Evolutionary conservation across 2,888 invertebrate species (phyloP).

Genomic region (Rhabditoides inermis): DNA sequence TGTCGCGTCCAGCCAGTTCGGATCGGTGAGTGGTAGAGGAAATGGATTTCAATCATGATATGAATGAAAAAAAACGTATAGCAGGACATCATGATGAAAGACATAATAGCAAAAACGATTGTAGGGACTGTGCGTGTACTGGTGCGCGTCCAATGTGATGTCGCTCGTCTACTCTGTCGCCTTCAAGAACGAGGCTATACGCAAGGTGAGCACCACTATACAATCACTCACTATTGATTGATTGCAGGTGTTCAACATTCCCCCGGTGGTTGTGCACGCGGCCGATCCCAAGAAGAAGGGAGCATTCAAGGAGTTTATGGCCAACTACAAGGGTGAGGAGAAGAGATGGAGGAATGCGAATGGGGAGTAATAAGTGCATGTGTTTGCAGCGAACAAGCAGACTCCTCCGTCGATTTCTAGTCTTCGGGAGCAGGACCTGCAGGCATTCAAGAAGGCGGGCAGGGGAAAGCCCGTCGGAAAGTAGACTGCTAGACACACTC

Average conservation of each 20-base stretch:
- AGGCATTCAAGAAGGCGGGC: constrained; percentile 46
- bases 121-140: constrained; percentile 46
- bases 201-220: too few species aligned
- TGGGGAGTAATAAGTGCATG: too few species aligned
- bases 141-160: constrained; percentile 45
- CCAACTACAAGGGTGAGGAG: too few species aligned
- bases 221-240: too few species aligned
- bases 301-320: too few species aligned
- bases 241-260: constrained; percentile 21
- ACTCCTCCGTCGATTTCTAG: constrained; percentile 35
- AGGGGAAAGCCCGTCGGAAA: constrained; percentile 32
- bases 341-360: too few species aligned
- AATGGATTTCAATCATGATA: too few species aligned
- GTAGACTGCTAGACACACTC: too few species aligned
- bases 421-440: constrained; percentile 33
- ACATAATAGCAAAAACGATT: background rate
- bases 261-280: constrained; percentile 16
- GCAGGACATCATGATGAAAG: background rate
- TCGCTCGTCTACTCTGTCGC: constrained; percentile 39
- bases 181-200: constrained; percentile 31
- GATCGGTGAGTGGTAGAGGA: constrained; percentile 22
- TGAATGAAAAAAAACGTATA: too few species aligned
- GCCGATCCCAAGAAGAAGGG: too few species aligned
- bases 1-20: constrained; percentile 35
- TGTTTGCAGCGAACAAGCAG: constrained; percentile 21